These are phyloP conservation scores for Lamprologus ornatipinnis DNA, from an alignment of 2,113 vertebrate species.

Conservation along the genomic window DNA sequence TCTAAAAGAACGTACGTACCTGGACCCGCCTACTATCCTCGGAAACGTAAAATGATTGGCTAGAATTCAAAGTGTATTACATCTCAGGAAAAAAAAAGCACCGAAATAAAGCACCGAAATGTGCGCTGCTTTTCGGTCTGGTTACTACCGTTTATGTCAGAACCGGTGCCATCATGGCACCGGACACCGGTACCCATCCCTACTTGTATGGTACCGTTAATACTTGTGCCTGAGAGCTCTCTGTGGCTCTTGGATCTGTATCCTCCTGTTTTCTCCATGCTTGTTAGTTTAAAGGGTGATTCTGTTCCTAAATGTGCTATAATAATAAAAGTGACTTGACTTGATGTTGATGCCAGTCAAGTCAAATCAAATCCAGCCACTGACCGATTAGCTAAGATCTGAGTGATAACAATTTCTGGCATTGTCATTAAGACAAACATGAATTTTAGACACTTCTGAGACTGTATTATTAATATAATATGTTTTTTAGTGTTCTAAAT, in stretches of 20 bases:
- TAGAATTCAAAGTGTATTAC: too few species aligned
- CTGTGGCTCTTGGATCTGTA: background rate
- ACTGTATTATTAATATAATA: background rate
- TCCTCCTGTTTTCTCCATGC: background rate
- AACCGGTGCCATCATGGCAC: too few species aligned
- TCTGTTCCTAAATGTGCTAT: background rate
- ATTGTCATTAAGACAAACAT: background rate
- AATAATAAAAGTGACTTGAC: background rate
- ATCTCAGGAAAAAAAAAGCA: too few species aligned
- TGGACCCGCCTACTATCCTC: too few species aligned
- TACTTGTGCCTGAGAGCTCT: background rate
- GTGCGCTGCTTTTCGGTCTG: too few species aligned
- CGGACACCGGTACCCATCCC: too few species aligned
- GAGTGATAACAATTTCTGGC: background rate
- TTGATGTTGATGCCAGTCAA: background rate
- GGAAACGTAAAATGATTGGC: too few species aligned
- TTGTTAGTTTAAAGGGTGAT: background rate
- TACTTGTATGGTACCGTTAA: background rate
- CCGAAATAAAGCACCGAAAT: too few species aligned
- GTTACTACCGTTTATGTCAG: too few species aligned
- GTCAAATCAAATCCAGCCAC: background rate
- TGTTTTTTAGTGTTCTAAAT: background rate
- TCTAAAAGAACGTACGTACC: too few species aligned
- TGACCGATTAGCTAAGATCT: background rate
- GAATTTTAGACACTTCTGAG: background rate